These are phyloP conservation scores for Cairina moschata DNA, from an alignment of 2,113 vertebrate species.

Conservation along the genomic window DNA sequence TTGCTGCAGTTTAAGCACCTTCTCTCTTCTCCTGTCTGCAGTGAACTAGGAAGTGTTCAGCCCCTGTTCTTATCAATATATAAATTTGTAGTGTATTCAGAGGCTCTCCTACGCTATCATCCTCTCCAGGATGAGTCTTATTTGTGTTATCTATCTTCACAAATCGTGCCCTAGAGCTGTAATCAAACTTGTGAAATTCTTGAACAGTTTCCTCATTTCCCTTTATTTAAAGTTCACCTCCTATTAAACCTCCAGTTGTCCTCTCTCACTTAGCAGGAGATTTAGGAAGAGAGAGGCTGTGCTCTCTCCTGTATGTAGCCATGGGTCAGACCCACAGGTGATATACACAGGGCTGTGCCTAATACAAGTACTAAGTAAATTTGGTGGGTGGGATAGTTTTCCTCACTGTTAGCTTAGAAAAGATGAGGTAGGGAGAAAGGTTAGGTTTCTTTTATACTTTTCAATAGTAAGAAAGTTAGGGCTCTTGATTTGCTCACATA, in stretches of 20 bases:
- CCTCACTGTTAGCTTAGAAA: not conserved
- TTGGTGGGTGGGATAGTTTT: accelerated
- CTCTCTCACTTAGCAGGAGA: not conserved
- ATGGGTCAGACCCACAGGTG: not conserved
- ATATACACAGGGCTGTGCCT: not conserved
- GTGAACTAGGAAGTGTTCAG: accelerated
- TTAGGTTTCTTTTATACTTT: not conserved
- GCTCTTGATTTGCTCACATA: not conserved
- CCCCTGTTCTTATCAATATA: not conserved
- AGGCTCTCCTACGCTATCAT: not conserved
- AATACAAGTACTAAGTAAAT: not conserved
- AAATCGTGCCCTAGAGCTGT: accelerated
- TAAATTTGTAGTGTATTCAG: not conserved
- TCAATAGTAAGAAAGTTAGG: not conserved
- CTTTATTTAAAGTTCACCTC: not conserved
- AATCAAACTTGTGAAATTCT: not conserved
- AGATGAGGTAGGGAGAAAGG: accelerated
- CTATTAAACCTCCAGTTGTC: not conserved
- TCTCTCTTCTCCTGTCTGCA: not conserved
- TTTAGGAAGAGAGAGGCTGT: accelerated
- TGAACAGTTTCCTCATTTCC: not conserved
- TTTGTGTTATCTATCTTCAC: not conserved
- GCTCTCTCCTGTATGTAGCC: not conserved
- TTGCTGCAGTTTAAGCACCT: not conserved
- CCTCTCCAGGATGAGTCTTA: accelerated